Percentiles rank a stretch among this genome's conserved stretches.
These are phyloP conservation scores for Myotis brandtii DNA, from an alignment of 2,113 vertebrate genomes.

Conservation along the genomic window DNA sequence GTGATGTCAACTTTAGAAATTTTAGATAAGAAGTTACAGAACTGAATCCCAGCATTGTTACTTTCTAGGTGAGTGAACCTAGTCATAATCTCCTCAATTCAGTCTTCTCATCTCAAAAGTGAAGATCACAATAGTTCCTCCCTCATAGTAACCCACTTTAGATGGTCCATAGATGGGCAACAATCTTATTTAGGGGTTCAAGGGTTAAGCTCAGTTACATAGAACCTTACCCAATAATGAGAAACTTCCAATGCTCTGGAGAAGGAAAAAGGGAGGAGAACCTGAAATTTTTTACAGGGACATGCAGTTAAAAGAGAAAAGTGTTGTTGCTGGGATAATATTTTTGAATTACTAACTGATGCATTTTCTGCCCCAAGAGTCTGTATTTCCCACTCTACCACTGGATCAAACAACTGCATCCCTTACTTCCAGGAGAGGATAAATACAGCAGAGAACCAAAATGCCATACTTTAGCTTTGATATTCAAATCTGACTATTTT, in stretches of 20 bases:
- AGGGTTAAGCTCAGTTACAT: neutral
- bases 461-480: neutral
- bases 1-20: neutral
- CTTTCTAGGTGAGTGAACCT: neutral
- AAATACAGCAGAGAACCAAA: neutral
- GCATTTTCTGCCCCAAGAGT: neutral
- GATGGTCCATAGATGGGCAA: neutral
- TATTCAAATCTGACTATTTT: neutral
- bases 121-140: neutral
- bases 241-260: neutral
- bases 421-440: neutral
- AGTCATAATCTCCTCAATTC: neutral
- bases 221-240: neutral
- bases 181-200: neutral
- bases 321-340: neutral
- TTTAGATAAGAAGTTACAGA: neutral
- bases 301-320: neutral
- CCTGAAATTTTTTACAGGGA: neutral
- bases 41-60: neutral
- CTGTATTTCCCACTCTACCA: neutral
- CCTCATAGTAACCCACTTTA: neutral
- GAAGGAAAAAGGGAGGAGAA: neutral
- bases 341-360: slow-evolving; percentile 26
- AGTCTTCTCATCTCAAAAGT: neutral
- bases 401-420: neutral